Evolutionary conservation across 2,888 invertebrate genomes (phyloP).

Genomic region (Copidosoma aretas): DNA sequence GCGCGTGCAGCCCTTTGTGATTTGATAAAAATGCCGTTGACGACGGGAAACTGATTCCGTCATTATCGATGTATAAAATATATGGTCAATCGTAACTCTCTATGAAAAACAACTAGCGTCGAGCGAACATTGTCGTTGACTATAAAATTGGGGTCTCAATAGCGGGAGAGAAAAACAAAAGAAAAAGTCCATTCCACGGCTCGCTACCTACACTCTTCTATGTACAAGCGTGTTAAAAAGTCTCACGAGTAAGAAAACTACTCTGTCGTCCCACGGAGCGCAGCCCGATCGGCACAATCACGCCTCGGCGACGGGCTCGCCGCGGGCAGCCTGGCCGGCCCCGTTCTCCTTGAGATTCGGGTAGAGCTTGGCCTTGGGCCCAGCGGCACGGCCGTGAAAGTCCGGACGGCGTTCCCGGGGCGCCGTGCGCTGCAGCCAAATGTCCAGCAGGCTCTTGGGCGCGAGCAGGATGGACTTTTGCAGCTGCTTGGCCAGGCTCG

Average conservation of each 20-base stretch:
- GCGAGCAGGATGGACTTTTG: conserved; percentile 50
- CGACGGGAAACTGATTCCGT: no score
- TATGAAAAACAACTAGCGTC: no score
- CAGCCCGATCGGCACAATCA: conserved; percentile 44
- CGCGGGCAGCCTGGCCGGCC: conserved; percentile 60
- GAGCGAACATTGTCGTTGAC: no score
- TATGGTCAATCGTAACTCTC: no score
- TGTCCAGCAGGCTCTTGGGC: conserved; percentile 70
- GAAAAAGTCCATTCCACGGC: neutral
- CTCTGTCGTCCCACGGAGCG: neutral
- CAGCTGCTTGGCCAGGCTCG: conserved; percentile 54
- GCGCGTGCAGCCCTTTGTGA: no score
- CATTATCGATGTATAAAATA: no score
- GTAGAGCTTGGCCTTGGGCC: conserved; percentile 75
- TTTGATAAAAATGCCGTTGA: no score
- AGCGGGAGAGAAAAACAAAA: no score
- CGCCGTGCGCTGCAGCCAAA: conserved; percentile 69
- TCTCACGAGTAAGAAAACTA: neutral
- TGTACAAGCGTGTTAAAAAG: neutral
- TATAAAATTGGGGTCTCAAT: no score
- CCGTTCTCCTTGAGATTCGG: conserved; percentile 69
- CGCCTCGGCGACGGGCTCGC: conserved; percentile 58
- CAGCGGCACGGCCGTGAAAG: conserved; percentile 68
- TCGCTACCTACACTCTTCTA: neutral
- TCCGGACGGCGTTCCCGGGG: conserved; percentile 67